Conservation (phyloP, 2,113 vertebrate genomes). For the Mirza zaza region DNA sequence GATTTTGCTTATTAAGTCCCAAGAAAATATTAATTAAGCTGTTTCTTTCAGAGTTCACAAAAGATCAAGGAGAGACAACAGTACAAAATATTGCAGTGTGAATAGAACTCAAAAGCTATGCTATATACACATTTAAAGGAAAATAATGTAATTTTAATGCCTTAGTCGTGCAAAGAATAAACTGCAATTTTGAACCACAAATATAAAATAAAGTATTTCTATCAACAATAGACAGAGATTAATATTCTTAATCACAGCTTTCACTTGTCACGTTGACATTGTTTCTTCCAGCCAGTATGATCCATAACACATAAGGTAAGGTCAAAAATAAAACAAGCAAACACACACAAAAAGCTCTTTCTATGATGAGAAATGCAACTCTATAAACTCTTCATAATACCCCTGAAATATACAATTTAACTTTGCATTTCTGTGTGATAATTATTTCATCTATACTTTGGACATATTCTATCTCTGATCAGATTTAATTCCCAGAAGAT, state of each 20-base stretch:
- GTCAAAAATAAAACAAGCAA: background rate
- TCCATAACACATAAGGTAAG: background rate
- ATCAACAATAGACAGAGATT: background rate
- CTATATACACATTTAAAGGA: background rate
- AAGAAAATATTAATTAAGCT: slow-evolving; percentile 17
- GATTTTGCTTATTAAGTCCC: background rate
- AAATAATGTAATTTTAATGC: background rate
- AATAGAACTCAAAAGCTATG: background rate
- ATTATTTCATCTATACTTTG: background rate
- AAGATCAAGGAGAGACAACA: background rate
- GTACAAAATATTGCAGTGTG: background rate
- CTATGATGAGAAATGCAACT: background rate
- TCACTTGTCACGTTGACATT: background rate
- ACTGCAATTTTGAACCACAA: background rate
- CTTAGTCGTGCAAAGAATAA: background rate
- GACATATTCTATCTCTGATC: background rate
- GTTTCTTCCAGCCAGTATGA: background rate
- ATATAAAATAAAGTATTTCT: background rate
- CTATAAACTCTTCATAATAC: background rate
- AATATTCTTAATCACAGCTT: background rate
- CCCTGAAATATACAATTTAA: background rate
- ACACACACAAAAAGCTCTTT: background rate
- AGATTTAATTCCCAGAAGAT: background rate
- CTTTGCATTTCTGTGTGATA: background rate
- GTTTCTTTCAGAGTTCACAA: slow-evolving; percentile 10